phyloP scores from a whole-genome alignment of 1,140 invertebrate species.

The Bombus sibiricus region DNA sequence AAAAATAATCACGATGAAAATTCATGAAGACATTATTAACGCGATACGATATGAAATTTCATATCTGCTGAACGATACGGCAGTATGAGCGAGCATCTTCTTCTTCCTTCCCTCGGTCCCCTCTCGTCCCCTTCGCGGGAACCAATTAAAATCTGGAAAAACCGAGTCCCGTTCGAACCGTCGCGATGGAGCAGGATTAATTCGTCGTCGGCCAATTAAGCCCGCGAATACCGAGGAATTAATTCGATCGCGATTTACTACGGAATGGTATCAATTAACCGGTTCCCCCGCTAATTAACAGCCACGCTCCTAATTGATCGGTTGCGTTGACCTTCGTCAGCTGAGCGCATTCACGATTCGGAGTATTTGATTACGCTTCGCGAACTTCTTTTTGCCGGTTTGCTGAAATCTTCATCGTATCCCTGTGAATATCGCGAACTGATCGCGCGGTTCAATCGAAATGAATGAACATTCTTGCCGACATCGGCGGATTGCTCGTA shows the following conservation, averaged over 20 bases:
- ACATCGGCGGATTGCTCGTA: too few species aligned
- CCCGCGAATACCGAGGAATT: slow-evolving; percentile 24
- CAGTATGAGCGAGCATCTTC: neutral
- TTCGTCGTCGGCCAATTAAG: slow-evolving; percentile 49
- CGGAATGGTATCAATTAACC: slow-evolving; percentile 49
- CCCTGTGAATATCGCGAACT: neutral
- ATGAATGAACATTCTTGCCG: too few species aligned
- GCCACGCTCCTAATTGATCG: slow-evolving; percentile 40
- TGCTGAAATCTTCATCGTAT: neutral
- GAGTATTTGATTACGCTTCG: too few species aligned
- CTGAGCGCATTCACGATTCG: slow-evolving; percentile 1
- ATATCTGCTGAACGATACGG: neutral
- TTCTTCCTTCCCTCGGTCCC: neutral
- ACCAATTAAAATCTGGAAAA: slow-evolving; percentile 54
- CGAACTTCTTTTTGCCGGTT: neutral
- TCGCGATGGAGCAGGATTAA: slow-evolving; percentile 31
- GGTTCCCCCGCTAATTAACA: slow-evolving; percentile 47
- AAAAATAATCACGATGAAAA: slow-evolving; percentile 7
- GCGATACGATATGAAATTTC: slow-evolving; percentile 12
- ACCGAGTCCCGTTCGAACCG: slow-evolving; percentile 35
- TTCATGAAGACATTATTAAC: slow-evolving; percentile 37
- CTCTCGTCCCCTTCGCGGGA: slow-evolving; percentile 5
- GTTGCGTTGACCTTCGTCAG: slow-evolving; percentile 26
- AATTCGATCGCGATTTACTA: slow-evolving; percentile 49
- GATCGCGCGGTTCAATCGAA: too few species aligned